Conservation (phyloP, 2,797 vertebrate genomes). For the Orestias chungarensis region DNA sequence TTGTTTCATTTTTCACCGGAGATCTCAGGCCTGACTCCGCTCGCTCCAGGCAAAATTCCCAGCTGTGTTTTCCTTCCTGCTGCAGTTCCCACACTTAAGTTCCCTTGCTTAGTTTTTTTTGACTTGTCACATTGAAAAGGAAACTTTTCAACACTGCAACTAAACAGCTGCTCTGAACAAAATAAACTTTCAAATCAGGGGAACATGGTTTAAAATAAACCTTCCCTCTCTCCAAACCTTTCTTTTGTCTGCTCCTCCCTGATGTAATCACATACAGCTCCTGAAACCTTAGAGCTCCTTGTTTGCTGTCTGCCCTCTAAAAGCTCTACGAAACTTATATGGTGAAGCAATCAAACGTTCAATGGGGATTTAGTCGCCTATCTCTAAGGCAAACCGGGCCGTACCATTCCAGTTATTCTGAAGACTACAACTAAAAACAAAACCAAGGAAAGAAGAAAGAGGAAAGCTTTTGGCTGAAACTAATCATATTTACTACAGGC, state of each 20-base stretch:
- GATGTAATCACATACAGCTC: constrained; percentile 33
- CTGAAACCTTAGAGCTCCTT: constrained; percentile 19
- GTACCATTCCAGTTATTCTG: constrained; percentile 4
- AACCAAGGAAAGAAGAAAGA: background rate
- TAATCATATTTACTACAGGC: constrained; percentile 1
- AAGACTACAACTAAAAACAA: constrained; percentile 2
- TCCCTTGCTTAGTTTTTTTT: constrained; percentile 41
- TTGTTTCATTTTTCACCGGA: constrained; percentile 21
- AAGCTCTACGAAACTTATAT: constrained; percentile 49
- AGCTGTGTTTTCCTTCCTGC: constrained; percentile 60
- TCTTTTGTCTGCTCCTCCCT: constrained; percentile 24
- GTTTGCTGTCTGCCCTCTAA: constrained; percentile 25
- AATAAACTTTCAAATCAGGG: background rate
- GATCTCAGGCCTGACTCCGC: constrained; percentile 41
- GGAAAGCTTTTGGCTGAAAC: background rate
- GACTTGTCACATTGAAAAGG: constrained; percentile 30
- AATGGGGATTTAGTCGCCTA: constrained; percentile 69
- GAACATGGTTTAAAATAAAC: constrained; percentile 15
- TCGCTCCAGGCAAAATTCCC: constrained; percentile 70
- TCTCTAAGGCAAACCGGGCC: constrained; percentile 46
- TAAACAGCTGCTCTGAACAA: background rate
- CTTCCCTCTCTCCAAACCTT: constrained; percentile 28
- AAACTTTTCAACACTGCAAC: background rate
- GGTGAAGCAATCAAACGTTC: constrained; percentile 52
- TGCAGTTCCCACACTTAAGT: constrained; percentile 60